Evolutionary conservation across 2,888 invertebrate genomes (phyloP).

Genomic region (Homarus gammarus): DNA sequence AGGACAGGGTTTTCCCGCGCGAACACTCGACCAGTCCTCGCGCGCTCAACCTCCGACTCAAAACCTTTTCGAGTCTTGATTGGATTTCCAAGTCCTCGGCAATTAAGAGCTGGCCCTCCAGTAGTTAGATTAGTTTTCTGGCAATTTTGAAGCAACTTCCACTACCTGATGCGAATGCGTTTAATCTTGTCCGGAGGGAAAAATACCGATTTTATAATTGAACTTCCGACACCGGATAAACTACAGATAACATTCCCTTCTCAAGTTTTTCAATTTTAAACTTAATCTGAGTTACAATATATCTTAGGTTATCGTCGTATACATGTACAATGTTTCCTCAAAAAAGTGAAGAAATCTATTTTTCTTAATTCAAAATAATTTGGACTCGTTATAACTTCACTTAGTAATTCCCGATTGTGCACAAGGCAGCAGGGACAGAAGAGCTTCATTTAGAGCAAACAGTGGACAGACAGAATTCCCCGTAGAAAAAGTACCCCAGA

Average conservation of each 20-base stretch:
- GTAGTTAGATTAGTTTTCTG: constrained; percentile 18
- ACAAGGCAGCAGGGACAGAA: no score
- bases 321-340: no score
- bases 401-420: no score
- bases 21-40: background rate
- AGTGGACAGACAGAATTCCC: no score
- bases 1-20: background rate
- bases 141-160: constrained; percentile 12
- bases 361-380: no score
- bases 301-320: no score
- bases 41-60: background rate
- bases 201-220: background rate
- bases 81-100: constrained; percentile 2
- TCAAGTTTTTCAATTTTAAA: no score
- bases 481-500: no score
- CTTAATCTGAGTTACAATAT: no score
- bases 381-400: no score
- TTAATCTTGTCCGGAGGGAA: background rate
- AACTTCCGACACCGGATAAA: background rate
- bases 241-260: background rate
- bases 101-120: constrained; percentile 12
- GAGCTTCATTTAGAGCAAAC: no score
- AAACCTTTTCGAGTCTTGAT: background rate
- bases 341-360: no score
- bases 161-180: constrained; percentile 1